A percentile compares a stretch with the other conserved stretches of the same genome.
These are phyloP conservation scores for Nephrotoma appendiculata DNA, from an alignment of 2,888 invertebrate genomes.

Conservation along the genomic window DNA sequence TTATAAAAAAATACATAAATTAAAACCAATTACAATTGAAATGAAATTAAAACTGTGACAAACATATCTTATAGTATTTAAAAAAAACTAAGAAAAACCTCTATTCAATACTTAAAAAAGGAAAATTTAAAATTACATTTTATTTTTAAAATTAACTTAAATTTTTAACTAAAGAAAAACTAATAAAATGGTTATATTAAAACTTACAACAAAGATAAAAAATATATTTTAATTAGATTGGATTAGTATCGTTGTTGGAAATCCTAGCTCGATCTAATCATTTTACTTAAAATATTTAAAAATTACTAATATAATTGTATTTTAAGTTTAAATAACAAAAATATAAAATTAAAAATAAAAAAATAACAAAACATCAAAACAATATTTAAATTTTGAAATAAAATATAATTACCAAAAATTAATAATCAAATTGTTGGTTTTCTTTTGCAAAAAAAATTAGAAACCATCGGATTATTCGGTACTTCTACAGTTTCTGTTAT, in stretches of 20 bases:
- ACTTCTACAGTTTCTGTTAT: no score
- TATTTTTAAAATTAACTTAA: neutral
- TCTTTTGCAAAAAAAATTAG: neutral
- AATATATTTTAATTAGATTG: neutral
- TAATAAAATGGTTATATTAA: neutral
- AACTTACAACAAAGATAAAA: neutral
- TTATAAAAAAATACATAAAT: neutral
- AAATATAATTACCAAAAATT: neutral
- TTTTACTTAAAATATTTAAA: neutral
- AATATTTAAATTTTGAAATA: neutral
- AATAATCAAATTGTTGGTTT: neutral
- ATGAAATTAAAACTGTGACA: neutral
- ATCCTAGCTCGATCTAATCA: neutral
- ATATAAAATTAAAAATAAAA: neutral
- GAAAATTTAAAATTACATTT: neutral
- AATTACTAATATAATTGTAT: neutral
- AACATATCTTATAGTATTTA: neutral
- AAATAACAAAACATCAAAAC: no score
- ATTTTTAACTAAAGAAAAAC: neutral
- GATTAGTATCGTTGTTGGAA: neutral
- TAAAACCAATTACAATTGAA: neutral
- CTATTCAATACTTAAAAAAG: neutral
- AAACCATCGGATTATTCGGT: no score
- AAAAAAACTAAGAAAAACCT: neutral
- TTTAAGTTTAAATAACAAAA: neutral